Evolutionary conservation across 2,113 vertebrate species (phyloP).

Genomic region (Actenoides hombroni): DNA sequence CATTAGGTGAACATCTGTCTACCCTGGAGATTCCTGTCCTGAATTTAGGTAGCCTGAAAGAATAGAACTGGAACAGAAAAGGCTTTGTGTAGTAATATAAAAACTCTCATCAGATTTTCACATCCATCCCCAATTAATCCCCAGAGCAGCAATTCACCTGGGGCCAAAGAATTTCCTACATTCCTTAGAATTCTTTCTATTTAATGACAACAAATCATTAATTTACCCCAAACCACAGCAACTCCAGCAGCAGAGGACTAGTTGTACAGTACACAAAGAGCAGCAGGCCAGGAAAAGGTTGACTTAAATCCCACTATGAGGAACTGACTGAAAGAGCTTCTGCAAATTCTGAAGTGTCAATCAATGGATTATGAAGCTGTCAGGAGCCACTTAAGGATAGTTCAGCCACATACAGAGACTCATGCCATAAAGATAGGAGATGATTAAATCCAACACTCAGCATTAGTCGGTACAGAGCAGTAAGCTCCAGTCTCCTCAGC

Average conservation of each 20-base stretch:
- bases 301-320: neutral
- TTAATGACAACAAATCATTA: neutral
- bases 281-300: neutral
- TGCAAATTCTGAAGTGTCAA: neutral
- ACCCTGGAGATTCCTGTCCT: neutral
- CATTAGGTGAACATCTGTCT: neutral
- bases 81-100: neutral
- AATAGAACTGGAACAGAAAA: neutral
- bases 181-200: neutral
- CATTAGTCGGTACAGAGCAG: neutral
- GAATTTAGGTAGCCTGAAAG: neutral
- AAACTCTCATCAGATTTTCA: neutral
- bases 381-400: neutral
- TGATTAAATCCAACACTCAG: neutral
- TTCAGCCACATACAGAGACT: neutral
- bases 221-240: neutral
- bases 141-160: neutral
- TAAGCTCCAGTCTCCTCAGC: neutral
- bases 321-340: neutral
- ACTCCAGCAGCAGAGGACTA: neutral
- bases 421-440: neutral
- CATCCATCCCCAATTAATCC: neutral
- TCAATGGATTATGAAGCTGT: neutral
- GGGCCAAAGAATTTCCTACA: neutral
- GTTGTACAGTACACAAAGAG: neutral